Percentiles rank a stretch among this genome's conserved stretches.
These are phyloP conservation scores for Gymnorhina tibicen DNA, from an alignment of 2,113 vertebrate species.

Conservation along the genomic window DNA sequence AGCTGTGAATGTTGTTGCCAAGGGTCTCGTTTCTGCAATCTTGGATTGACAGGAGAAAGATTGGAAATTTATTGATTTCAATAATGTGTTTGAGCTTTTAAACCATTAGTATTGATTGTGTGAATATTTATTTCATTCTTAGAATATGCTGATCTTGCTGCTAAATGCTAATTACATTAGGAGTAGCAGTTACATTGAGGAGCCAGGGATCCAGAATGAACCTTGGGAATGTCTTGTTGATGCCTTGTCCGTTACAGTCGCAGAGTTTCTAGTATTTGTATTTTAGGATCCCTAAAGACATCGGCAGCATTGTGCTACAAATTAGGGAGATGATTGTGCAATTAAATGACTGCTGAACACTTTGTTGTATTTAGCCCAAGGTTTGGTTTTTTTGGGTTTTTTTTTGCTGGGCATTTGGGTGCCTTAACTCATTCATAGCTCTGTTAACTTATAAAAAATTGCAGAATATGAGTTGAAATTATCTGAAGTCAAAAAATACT, in stretches of 20 bases:
- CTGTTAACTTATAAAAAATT: neutral
- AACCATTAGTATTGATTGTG: conserved; percentile 60
- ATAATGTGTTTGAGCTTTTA: conserved; percentile 54
- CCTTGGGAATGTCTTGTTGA: conserved; percentile 29
- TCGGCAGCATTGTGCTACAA: neutral
- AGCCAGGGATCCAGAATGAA: conserved; percentile 14
- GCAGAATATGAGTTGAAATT: neutral
- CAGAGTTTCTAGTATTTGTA: neutral
- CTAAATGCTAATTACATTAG: conserved; percentile 49
- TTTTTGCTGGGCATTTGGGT: conserved; percentile 29
- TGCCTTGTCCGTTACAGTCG: neutral
- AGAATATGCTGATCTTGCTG: conserved; percentile 41
- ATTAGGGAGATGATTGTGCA: conserved; percentile 7
- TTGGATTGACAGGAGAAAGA: conserved; percentile 5
- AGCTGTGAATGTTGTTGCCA: conserved; percentile 34
- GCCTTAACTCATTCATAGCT: conserved; percentile 49
- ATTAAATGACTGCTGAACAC: conserved; percentile 40
- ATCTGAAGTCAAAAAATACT: neutral
- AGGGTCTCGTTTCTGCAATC: conserved; percentile 10
- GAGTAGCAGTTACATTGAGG: conserved; percentile 29
- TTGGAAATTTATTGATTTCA: neutral
- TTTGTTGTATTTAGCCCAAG: conserved; percentile 35
- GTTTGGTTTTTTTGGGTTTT: neutral
- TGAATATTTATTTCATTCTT: conserved; percentile 56
- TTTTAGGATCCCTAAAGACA: conserved; percentile 2